These are phyloP conservation scores for Varanus komodoensis DNA, from an alignment of 2,113 vertebrate genomes.

Conservation along the genomic window DNA sequence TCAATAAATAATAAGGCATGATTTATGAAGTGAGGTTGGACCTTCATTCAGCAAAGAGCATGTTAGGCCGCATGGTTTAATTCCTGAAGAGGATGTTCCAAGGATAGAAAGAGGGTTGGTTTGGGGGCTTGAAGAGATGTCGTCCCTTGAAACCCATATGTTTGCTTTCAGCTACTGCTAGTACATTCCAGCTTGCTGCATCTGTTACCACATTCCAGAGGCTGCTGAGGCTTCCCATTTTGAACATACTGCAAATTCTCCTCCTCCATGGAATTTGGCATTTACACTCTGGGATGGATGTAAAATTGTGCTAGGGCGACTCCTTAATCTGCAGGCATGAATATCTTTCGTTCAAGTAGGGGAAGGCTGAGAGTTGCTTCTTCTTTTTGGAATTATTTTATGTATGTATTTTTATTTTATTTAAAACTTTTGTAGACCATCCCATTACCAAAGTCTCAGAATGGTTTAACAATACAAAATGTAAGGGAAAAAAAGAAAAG, in stretches of 20 bases:
- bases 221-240: background rate
- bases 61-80: background rate
- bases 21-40: background rate
- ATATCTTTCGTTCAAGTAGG: background rate
- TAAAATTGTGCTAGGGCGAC: background rate
- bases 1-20: constrained; percentile 25
- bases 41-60: too few relatives aligned
- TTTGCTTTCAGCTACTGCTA: constrained; percentile 17
- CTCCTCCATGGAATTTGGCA: background rate
- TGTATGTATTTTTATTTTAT: too few relatives aligned
- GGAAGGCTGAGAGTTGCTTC: background rate
- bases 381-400: background rate
- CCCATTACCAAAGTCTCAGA: too few relatives aligned
- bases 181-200: background rate
- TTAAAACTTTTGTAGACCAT: too few relatives aligned
- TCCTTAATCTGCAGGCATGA: background rate
- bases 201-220: background rate
- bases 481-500: too few relatives aligned
- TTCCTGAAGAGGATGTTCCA: background rate
- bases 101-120: background rate
- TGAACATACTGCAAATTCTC: background rate
- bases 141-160: background rate
- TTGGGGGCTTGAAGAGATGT: background rate
- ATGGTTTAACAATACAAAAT: too few relatives aligned
- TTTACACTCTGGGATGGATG: background rate